Evolutionary conservation across 2,113 vertebrate genomes (phyloP), one percentile per base, ranked within the genome.

Genomic region (Tamias sibiricus): DNA sequence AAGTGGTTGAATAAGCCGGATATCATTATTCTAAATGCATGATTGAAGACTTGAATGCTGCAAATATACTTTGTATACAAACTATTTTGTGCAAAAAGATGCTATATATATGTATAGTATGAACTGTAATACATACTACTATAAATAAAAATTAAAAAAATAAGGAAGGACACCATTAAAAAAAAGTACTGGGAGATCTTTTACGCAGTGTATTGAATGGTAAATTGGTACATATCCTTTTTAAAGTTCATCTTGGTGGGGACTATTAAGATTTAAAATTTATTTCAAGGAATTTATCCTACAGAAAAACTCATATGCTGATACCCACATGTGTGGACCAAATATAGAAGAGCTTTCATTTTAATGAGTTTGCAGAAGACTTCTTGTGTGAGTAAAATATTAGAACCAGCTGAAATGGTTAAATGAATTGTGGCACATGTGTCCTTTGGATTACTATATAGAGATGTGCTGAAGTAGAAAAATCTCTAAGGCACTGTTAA

Each of bases 201-300:
- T n/a, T 2, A 47, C 19, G n/a, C 2, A 72, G 37, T 88, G 87
- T 88, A 54, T 66, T 19, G 32, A 93, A 52, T 26, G 93, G 24
- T 86, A 91, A 87, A 79, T 57, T 91, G 87, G 44, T 47, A 49
- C 28, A 75, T 75, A 87, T 10, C n/a, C 37, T 83, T 87, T 83
- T 69, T 90, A 47, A 54, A 95, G 62, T 95, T 97, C 74, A 89
- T 24, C 88, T 84, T 80, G 44, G 54, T 16, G 37, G 22, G 57
- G 42, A 35, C 90, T 91, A 66, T 88, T 84, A 87, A 94, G n/a
- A 74, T 71, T 79, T 90, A 94, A 94, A 85, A 81, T 62, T 6
- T 24, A 72, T 66, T 47, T 84, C 57, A 80, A 86, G 59, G 37
- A 80, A 44, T 68, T 90, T 76, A 57, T 76, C 42, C 2, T 30